Conservation (phyloP, 2,113 vertebrate genomes). For the Poeciliopsis retropinna region DNA sequence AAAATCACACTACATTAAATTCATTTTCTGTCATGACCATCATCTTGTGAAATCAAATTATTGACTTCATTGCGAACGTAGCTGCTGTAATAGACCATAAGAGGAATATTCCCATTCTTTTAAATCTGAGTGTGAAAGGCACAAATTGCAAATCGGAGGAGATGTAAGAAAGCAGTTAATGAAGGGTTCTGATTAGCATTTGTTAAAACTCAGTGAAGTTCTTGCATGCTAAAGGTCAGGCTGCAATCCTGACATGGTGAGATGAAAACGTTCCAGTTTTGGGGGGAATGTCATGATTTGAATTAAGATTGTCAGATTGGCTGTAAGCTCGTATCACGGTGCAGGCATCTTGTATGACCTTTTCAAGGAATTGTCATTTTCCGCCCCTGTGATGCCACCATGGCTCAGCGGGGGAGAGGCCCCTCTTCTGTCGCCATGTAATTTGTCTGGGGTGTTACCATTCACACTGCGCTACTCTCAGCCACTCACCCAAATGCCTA, state of each 20-base stretch:
- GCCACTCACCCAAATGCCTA: constrained; percentile 66
- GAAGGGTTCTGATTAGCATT: constrained; percentile 80
- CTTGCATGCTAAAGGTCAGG: constrained; percentile 81
- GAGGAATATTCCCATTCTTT: constrained; percentile 62
- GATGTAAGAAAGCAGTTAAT: constrained; percentile 64
- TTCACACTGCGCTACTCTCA: constrained; percentile 74
- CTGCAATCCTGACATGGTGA: constrained; percentile 71
- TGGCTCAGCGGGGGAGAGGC: constrained; percentile 74
- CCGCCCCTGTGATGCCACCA: constrained; percentile 81
- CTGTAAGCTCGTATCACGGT: constrained; percentile 76
- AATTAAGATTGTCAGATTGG: constrained; percentile 86
- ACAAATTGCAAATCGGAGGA: constrained; percentile 55
- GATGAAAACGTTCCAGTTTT: constrained; percentile 78
- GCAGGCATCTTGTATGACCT: constrained; percentile 83
- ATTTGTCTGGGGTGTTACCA: constrained; percentile 81
- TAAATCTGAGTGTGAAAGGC: constrained; percentile 57
- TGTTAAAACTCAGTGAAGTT: constrained; percentile 80
- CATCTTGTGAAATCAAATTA: constrained; percentile 47
- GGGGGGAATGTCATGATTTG: constrained; percentile 82
- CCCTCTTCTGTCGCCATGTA: constrained; percentile 68
- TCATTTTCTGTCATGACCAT: constrained; percentile 31
- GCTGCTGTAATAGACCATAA: constrained; percentile 62
- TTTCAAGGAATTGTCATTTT: constrained; percentile 87
- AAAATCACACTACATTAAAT: constrained; percentile 22
- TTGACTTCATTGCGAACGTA: constrained; percentile 51